Base-by-base conservation (phyloP, 2,797 vertebrate genomes). In the Salmo trutta region DNA sequence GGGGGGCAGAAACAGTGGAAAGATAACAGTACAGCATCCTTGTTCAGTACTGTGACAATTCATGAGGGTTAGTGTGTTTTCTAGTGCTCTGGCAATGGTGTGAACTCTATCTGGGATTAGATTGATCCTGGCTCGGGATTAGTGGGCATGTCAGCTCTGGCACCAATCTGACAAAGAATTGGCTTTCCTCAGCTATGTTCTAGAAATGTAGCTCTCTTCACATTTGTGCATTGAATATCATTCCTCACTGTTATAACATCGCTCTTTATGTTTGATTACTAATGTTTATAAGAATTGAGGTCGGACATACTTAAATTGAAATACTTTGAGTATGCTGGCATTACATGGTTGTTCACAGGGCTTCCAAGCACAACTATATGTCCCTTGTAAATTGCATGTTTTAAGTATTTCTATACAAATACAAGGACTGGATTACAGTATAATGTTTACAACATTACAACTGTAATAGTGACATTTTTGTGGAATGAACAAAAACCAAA, bases 71-170 rank as follows among this genome's bases (percentile, higher is more conserved):
- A 72, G 79, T 75, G 47, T 2, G 73, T 75, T 59, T 29, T 10
- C 41, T 47, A 47, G 41, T 47, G 41, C 41, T 47, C 41, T 14
- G 41, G 12, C 8, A 12, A 27, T 24, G 8, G 53, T 75, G 59
- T 54, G 73, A 75, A 81, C 80, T 85, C 29, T 88, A 47, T 41
- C 33, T 33, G 67, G 82, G 83, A 91, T 91, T 91, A 87, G 81
- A 33, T 75, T 47, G 79, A 87, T 82, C 69, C 77, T 74, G 72
- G 71, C 71, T 24, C 15, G 7, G 75, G 83, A 88, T 91, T 90
- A 88, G 78, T 69, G 47, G 59, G 68, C 64, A 69, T 59, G 68
- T 56, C 51, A 75, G 15, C 78, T 70, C 75, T 82, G 75, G 72
- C 77, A 80, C 51, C 71, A 70, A 51, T 56, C 56, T 74, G 21